These are phyloP conservation scores for Ips typographus DNA, from an alignment of 1,140 invertebrate genomes.

Conservation along the genomic window DNA sequence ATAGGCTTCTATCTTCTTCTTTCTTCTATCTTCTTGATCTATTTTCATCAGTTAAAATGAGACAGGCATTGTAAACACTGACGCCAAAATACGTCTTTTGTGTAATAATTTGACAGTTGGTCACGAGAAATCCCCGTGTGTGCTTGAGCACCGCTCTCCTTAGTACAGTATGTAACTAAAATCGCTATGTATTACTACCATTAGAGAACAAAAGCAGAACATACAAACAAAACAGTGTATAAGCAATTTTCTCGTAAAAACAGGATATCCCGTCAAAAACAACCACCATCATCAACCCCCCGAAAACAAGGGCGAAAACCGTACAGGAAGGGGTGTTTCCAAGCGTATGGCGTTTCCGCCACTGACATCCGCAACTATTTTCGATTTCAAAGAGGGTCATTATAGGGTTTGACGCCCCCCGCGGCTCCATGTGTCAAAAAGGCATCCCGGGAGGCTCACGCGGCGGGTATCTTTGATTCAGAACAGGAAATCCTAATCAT, in stretches of 20 bases:
- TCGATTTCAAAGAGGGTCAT: slow-evolving; percentile 11
- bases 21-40: too few species aligned
- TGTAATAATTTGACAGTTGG: too few species aligned
- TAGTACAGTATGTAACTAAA: too few species aligned
- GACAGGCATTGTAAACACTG: too few species aligned
- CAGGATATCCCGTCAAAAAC: slow-evolving; percentile 26
- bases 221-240: neutral
- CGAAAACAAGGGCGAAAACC: neutral
- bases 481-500: slow-evolving; percentile 24
- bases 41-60: too few species aligned
- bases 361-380: slow-evolving; percentile 12
- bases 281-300: slow-evolving; percentile 15
- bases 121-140: too few species aligned
- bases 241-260: slow-evolving; percentile 2
- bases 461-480: slow-evolving; percentile 8
- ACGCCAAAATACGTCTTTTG: too few species aligned
- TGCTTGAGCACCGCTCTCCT: too few species aligned
- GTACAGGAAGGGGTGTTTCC: slow-evolving; percentile 28
- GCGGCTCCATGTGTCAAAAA: slow-evolving; percentile 16
- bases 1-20: too few species aligned
- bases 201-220: too few species aligned
- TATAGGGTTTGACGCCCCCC: slow-evolving; percentile 1
- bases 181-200: too few species aligned
- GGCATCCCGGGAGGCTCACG: neutral
- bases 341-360: slow-evolving; percentile 19